A percentile compares a stretch with the other conserved stretches of the same genome.
phyloP scores from a whole-genome alignment of 2,888 invertebrate species.

The Apotomis turbidana region DNA sequence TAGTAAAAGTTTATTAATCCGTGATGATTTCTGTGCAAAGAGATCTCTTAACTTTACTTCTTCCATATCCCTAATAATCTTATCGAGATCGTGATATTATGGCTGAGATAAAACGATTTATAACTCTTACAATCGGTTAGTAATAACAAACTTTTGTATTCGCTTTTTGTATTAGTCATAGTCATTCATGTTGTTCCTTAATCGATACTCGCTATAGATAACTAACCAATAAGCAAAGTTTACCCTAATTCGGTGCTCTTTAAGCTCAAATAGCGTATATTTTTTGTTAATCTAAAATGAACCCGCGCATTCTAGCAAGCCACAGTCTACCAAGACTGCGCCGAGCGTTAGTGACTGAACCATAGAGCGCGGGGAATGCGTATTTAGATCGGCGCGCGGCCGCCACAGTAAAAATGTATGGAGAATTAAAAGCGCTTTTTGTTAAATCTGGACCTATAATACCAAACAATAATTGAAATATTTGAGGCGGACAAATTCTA shows the following conservation, averaged over 20 bases:
- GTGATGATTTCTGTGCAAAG: conserved; percentile 1
- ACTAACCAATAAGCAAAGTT: background rate
- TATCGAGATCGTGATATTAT: conserved; percentile 22
- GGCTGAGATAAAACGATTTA: conserved; percentile 44
- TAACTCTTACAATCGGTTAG: conserved; percentile 48
- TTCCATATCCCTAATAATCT: background rate
- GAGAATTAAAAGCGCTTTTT: too few species aligned
- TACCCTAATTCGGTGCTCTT: background rate
- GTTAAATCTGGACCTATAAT: too few species aligned
- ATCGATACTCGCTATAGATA: background rate
- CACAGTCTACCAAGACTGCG: too few species aligned
- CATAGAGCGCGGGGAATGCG: too few species aligned
- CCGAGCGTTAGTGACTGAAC: too few species aligned
- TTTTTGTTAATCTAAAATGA: too few species aligned
- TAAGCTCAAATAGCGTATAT: background rate
- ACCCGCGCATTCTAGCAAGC: too few species aligned
- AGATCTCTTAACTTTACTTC: background rate
- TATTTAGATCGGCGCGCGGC: too few species aligned
- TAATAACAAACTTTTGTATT: background rate
- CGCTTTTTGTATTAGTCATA: background rate
- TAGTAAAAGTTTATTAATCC: background rate
- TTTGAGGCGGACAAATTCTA: too few species aligned
- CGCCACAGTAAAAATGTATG: too few species aligned
- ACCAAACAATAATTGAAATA: too few species aligned
- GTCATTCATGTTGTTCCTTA: background rate